These are phyloP conservation scores for Pristionchus maxplancki DNA, from an alignment of 2,888 invertebrate species.

Conservation along the genomic window DNA sequence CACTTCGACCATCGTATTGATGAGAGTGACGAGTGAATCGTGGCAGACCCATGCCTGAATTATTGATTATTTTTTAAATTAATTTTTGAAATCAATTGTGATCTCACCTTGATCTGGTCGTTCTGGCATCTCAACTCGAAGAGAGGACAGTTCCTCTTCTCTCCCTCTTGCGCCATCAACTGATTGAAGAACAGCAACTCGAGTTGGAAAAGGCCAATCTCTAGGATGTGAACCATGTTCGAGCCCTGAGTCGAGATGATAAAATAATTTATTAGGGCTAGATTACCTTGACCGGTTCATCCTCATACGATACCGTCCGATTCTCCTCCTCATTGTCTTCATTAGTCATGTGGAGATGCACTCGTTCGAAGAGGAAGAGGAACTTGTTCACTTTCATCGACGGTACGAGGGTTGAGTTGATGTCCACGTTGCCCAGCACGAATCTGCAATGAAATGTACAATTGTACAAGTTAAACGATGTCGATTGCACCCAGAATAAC, in stretches of 20 bases:
- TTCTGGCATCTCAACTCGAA: constrained; percentile 62
- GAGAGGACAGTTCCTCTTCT: constrained; percentile 57
- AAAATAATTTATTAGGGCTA: not conserved
- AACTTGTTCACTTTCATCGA: constrained; percentile 57
- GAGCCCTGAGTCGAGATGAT: no score
- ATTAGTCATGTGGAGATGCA: constrained; percentile 54
- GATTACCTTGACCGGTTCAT: constrained; percentile 39
- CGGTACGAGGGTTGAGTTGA: constrained; percentile 59
- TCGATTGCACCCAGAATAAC: no score
- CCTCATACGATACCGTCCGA: constrained; percentile 37
- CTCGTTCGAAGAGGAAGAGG: constrained; percentile 64
- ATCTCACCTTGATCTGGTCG: constrained; percentile 56
- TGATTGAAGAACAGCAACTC: constrained; percentile 58
- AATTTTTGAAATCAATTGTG: no score
- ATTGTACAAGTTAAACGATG: no score
- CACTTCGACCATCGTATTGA: constrained; percentile 66
- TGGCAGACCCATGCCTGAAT: constrained; percentile 72
- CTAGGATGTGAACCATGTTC: constrained; percentile 59
- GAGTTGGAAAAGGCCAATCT: constrained; percentile 64
- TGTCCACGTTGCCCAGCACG: constrained; percentile 61
- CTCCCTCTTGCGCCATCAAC: constrained; percentile 3
- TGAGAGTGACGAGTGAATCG: constrained; percentile 71
- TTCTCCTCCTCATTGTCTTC: constrained; percentile 42
- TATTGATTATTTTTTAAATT: not conserved
- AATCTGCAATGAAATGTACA: constrained; percentile 54